A percentile compares a stretch with the other conserved stretches of the same genome.
These are phyloP conservation scores for Platycheirus rosarum DNA, from an alignment of 2,888 invertebrate genomes.

Conservation along the genomic window DNA sequence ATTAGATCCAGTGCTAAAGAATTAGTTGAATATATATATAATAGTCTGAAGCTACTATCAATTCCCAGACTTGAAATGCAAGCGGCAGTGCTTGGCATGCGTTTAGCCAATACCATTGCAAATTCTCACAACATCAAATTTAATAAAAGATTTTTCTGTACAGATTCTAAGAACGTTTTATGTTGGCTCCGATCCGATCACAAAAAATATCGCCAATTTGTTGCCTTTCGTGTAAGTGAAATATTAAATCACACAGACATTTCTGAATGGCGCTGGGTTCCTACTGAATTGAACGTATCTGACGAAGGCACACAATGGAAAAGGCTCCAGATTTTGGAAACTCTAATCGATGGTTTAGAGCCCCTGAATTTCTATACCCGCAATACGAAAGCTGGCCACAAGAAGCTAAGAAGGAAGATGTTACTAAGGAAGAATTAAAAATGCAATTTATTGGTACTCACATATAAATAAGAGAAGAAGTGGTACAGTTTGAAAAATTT, in stretches of 20 bases:
- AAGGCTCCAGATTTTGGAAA: too few relatives aligned
- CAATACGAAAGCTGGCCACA: too few relatives aligned
- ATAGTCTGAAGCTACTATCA: not conserved
- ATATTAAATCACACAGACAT: slow-evolving; percentile 46
- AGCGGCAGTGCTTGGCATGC: not conserved
- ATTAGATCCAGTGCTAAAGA: not conserved
- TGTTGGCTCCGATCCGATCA: slow-evolving; percentile 74
- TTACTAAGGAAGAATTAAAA: too few relatives aligned
- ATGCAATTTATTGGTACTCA: too few relatives aligned
- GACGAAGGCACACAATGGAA: too few relatives aligned
- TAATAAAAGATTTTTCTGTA: slow-evolving; percentile 59
- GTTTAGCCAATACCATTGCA: too few relatives aligned
- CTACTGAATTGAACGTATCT: too few relatives aligned
- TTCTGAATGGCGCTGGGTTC: not conserved
- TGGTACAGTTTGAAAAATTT: too few relatives aligned
- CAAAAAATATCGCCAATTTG: slow-evolving; percentile 36
- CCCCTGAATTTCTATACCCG: too few relatives aligned
- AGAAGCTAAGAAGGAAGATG: too few relatives aligned
- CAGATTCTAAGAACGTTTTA: slow-evolving; percentile 75
- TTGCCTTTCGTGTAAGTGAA: slow-evolving; percentile 48
- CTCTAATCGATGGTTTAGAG: too few relatives aligned
- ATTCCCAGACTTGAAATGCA: slow-evolving; percentile 1
- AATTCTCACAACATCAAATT: not conserved
- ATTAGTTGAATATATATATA: not conserved
- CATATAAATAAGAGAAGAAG: too few relatives aligned